Evolutionary conservation across 2,888 invertebrate species (phyloP).

Genomic region (Eurytoma adleriae): DNA sequence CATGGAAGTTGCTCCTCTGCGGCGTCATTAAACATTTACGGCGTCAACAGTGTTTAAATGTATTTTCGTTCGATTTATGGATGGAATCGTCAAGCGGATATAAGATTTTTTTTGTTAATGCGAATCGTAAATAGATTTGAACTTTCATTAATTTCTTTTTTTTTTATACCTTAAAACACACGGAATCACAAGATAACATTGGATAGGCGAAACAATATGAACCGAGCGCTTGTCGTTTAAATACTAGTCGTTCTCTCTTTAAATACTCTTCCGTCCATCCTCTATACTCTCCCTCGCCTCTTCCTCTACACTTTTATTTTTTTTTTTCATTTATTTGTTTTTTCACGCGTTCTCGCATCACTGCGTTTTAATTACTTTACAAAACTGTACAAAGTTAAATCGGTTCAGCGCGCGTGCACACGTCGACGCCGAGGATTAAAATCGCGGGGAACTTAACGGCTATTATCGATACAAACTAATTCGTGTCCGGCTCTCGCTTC

Average conservation of each 20-base stretch:
- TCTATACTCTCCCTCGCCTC: conserved; percentile 5
- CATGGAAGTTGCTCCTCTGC: not conserved
- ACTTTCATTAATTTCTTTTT: conserved; percentile 12
- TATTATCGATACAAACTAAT: conserved; percentile 46
- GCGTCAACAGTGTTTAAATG: conserved; percentile 18
- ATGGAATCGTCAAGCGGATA: conserved; percentile 52
- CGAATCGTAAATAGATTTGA: conserved; percentile 33
- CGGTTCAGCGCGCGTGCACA: conserved; percentile 28
- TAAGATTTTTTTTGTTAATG: conserved; percentile 14
- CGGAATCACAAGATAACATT: conserved; percentile 30
- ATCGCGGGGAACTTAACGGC: conserved; percentile 37
- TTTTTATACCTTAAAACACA: conserved; percentile 14
- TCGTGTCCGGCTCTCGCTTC: conserved; percentile 18
- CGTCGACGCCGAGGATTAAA: conserved; percentile 17
- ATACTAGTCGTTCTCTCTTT: conserved; percentile 10
- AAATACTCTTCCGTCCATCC: conserved; percentile 6
- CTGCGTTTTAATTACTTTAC: conserved; percentile 32
- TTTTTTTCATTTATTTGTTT: not conserved
- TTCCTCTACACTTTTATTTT: no score
- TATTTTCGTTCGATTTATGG: conserved; percentile 47
- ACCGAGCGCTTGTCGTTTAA: conserved; percentile 17
- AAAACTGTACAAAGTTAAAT: conserved; percentile 55
- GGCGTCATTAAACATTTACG: conserved; percentile 35
- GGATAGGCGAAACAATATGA: conserved; percentile 22
- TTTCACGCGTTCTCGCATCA: conserved; percentile 26